Conservation (phyloP, 1,140 invertebrate species). For the Uloborus diversus region DNA sequence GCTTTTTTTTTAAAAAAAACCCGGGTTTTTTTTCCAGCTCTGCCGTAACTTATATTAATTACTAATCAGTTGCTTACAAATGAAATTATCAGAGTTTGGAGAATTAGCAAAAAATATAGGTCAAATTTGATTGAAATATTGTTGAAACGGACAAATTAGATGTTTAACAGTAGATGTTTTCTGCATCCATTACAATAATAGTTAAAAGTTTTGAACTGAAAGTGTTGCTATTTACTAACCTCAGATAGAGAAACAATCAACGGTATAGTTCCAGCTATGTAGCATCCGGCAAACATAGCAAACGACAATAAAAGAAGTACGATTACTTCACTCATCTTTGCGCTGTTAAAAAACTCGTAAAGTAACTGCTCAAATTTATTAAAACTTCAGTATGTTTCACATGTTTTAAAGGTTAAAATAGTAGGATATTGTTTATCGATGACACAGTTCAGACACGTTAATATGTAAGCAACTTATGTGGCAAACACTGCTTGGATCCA, state of each 20-base stretch:
- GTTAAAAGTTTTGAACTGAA: no score
- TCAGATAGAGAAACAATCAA: slow-evolving; percentile 92
- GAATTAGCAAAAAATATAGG: not conserved
- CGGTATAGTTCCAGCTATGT: slow-evolving; percentile 91
- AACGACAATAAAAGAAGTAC: slow-evolving; percentile 68
- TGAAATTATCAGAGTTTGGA: not conserved
- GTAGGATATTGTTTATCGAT: not conserved
- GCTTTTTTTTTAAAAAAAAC: no score
- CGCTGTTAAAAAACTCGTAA: not conserved
- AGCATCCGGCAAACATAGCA: slow-evolving; percentile 95
- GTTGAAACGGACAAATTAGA: not conserved
- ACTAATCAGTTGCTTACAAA: no score
- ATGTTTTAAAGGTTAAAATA: not conserved
- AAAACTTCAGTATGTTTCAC: not conserved
- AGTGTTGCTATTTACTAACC: slow-evolving; percentile 78
- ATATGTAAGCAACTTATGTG: slow-evolving; percentile 18
- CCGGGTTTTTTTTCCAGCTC: no score
- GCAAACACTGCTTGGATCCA: slow-evolving; percentile 41
- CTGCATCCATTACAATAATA: no score
- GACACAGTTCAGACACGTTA: not conserved
- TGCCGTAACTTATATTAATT: no score
- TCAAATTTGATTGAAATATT: not conserved
- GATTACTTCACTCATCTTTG: slow-evolving; percentile 58
- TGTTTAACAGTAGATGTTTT: no score
- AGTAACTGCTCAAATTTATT: not conserved